A percentile compares a stretch with the other conserved stretches of the same genome.
Evolutionary conservation across 2,113 vertebrate species (phyloP).

Genomic region (Edolisoma coerulescens): DNA sequence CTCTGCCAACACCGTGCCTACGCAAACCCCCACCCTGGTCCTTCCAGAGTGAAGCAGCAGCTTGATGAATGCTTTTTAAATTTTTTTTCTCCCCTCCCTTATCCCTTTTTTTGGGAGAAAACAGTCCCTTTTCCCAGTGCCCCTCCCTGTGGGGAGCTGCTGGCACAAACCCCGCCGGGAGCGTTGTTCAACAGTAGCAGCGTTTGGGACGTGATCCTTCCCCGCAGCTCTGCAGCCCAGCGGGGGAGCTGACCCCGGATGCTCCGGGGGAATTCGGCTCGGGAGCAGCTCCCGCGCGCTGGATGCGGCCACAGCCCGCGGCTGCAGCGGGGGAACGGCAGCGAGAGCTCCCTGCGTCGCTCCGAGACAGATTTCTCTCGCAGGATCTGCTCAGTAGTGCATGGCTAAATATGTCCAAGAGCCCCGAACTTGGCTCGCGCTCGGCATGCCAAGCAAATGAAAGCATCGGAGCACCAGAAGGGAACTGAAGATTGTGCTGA

Average conservation of each 20-base stretch:
- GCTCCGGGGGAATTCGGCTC: not conserved
- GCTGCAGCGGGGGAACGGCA: not conserved
- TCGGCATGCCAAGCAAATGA: conserved; percentile 46
- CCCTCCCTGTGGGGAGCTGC: not conserved
- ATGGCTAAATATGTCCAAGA: conserved; percentile 59
- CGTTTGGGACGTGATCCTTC: not conserved
- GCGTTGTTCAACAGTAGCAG: not conserved
- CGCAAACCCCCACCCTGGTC: accelerated
- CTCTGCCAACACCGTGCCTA: not conserved
- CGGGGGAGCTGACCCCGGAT: not conserved
- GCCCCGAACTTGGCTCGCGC: conserved; percentile 22
- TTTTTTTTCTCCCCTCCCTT: not conserved
- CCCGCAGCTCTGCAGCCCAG: not conserved
- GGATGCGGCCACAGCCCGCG: not conserved
- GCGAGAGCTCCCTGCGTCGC: not conserved
- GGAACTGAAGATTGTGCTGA: not conserved
- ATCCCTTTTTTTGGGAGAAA: not conserved
- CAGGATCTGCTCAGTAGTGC: conserved; percentile 21
- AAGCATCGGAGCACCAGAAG: conserved; percentile 20
- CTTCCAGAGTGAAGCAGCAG: not conserved
- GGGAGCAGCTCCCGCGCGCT: not conserved
- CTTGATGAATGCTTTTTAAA: not conserved
- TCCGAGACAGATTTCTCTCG: not conserved
- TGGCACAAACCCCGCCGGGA: not conserved
- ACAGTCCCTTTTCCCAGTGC: not conserved